A percentile compares a stretch with the other conserved stretches of the same genome.
phyloP scores from a whole-genome alignment of 2,113 vertebrate genomes.

The Centropus unirufus region DNA sequence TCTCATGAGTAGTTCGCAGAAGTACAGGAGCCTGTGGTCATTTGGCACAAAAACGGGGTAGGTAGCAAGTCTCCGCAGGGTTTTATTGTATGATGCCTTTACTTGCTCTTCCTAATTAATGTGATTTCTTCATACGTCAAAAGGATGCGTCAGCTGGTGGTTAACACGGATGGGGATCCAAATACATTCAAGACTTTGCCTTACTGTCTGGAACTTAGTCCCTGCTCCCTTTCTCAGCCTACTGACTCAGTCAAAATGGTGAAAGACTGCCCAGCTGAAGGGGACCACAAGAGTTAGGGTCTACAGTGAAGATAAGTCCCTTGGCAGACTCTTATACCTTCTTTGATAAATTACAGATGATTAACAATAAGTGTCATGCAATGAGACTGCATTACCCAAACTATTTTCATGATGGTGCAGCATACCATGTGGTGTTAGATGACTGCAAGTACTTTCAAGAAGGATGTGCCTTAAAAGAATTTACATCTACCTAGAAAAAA shows the following conservation, averaged over 20 bases:
- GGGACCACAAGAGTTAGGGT: neutral
- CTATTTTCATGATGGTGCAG: neutral
- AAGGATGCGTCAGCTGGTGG: neutral
- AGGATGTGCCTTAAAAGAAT: neutral
- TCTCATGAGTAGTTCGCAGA: neutral
- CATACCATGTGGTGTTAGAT: fast-evolving
- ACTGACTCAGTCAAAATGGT: neutral
- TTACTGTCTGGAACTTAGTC: neutral
- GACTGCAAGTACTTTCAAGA: neutral
- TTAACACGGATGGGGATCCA: neutral
- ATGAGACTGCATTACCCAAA: neutral
- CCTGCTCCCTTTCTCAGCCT: neutral
- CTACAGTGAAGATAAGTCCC: neutral
- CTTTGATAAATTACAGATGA: neutral
- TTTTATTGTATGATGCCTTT: neutral
- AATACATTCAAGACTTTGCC: neutral
- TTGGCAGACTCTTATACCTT: neutral
- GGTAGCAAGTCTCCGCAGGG: neutral
- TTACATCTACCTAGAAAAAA: neutral
- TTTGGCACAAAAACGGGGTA: neutral
- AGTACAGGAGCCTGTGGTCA: neutral
- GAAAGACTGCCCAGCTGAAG: neutral
- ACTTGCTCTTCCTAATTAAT: neutral
- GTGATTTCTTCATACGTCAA: neutral
- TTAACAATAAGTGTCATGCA: neutral